Evolutionary conservation across 2,888 invertebrate genomes (phyloP).

Genomic region (Heliconius ismenius): DNA sequence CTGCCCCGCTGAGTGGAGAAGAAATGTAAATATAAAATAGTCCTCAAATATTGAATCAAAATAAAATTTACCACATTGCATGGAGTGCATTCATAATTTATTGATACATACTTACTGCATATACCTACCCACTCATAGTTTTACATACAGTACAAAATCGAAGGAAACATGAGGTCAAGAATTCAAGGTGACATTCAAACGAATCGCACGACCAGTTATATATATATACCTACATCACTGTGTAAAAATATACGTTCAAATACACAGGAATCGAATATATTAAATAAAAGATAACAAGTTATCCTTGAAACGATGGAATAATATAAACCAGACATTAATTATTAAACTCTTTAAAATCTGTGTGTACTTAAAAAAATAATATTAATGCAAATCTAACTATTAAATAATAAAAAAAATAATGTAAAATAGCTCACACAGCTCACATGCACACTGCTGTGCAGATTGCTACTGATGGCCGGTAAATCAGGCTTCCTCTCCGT

Average conservation of each 20-base stretch:
- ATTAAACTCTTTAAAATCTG: background rate
- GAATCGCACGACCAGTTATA: constrained; percentile 36
- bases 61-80: no score
- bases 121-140: constrained; percentile 5
- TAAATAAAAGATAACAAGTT: constrained; percentile 20
- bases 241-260: constrained; percentile 18
- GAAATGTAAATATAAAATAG: background rate
- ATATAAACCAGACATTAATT: background rate
- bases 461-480: constrained; percentile 76
- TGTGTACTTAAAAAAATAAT: background rate
- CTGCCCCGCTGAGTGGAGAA: background rate
- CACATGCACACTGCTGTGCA: constrained; percentile 89
- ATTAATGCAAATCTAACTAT: background rate
- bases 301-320: constrained; percentile 21
- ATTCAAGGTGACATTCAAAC: constrained; percentile 44
- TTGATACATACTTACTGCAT: constrained; percentile 9
- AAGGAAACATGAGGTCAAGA: constrained; percentile 40
- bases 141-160: constrained; percentile 32
- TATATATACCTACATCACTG: constrained; percentile 24
- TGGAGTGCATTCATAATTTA: constrained; percentile 14
- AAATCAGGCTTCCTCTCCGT: constrained; percentile 81
- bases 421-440: constrained; percentile 52
- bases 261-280: constrained; percentile 24
- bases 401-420: constrained; percentile 33
- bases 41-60: background rate